phyloP scores from a whole-genome alignment of 2,113 vertebrate genomes.

The Polypterus bichir region DNA sequence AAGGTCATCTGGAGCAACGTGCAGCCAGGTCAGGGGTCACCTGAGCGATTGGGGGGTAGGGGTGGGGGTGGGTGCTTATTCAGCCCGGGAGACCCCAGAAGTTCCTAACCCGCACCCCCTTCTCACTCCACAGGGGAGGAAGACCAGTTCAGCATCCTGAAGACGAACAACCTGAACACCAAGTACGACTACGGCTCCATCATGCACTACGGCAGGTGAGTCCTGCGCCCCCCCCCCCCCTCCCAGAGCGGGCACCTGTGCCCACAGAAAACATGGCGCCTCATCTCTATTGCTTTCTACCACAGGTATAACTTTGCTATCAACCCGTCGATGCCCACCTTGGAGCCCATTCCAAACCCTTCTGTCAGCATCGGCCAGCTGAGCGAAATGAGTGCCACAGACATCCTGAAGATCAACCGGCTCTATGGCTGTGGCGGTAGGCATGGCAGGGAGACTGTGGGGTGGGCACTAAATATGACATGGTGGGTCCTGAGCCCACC shows the following conservation, averaged over 20 bases:
- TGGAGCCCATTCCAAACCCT: slow-evolving; percentile 29
- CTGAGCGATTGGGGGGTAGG: accelerated
- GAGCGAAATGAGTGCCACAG: background rate
- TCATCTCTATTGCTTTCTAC: background rate
- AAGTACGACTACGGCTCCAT: slow-evolving; percentile 35
- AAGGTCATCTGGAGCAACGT: slow-evolving; percentile 34
- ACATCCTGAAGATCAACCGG: slow-evolving; percentile 33
- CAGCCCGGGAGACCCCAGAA: background rate
- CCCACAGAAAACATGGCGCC: background rate
- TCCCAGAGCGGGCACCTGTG: background rate
- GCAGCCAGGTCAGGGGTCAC: background rate
- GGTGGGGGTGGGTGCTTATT: no score
- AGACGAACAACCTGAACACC: slow-evolving; percentile 26
- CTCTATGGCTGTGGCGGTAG: slow-evolving; percentile 35
- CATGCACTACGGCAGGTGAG: slow-evolving; percentile 38
- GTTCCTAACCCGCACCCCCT: background rate
- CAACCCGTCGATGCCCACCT: slow-evolving; percentile 2
- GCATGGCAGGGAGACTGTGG: slow-evolving; percentile 3
- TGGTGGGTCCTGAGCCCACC: no score
- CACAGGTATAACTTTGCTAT: slow-evolving; percentile 30
- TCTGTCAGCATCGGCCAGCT: slow-evolving; percentile 26
- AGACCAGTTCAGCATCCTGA: slow-evolving; percentile 18
- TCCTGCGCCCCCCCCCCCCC: background rate
- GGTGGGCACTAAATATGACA: background rate
- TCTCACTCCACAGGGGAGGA: slow-evolving; percentile 8